Evolutionary conservation across 2,888 invertebrate species (phyloP).

Genomic region (Timandra comae): DNA sequence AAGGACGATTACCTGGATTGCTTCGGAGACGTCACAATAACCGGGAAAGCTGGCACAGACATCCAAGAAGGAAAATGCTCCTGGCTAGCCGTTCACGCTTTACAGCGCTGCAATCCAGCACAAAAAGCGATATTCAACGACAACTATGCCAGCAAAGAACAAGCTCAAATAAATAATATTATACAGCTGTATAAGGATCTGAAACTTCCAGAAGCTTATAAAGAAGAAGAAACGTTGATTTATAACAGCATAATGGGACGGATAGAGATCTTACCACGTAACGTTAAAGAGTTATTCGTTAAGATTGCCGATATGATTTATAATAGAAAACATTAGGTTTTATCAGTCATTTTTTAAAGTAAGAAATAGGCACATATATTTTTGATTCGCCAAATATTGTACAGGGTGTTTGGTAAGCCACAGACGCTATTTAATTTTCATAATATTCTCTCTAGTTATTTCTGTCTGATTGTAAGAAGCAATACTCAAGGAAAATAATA

Average conservation of each 20-base stretch:
- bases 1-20: conserved; percentile 91
- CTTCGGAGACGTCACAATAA: conserved; percentile 80
- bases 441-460: too few species aligned
- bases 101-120: conserved; percentile 82
- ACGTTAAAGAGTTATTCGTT: conserved; percentile 79
- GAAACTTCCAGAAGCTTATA: conserved; percentile 80
- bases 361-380: too few species aligned
- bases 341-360: too few species aligned
- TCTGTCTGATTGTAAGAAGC: too few species aligned
- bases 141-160: conserved; percentile 82
- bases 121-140: conserved; percentile 82
- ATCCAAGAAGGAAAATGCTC: conserved; percentile 90
- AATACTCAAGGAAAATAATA: too few species aligned
- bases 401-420: too few species aligned
- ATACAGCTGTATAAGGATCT: conserved; percentile 75
- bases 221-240: conserved; percentile 83
- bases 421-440: too few species aligned
- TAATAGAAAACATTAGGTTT: conserved; percentile 47
- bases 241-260: conserved; percentile 83
- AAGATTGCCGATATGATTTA: conserved; percentile 86
- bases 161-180: conserved; percentile 74
- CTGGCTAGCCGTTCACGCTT: conserved; percentile 84
- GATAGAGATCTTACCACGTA: conserved; percentile 83
- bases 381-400: too few species aligned
- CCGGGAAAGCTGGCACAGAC: conserved; percentile 41